Percentiles rank a stretch among this genome's conserved stretches.
Evolutionary conservation across 2,113 vertebrate genomes (phyloP).

Genomic region (Vireo altiloquus): DNA sequence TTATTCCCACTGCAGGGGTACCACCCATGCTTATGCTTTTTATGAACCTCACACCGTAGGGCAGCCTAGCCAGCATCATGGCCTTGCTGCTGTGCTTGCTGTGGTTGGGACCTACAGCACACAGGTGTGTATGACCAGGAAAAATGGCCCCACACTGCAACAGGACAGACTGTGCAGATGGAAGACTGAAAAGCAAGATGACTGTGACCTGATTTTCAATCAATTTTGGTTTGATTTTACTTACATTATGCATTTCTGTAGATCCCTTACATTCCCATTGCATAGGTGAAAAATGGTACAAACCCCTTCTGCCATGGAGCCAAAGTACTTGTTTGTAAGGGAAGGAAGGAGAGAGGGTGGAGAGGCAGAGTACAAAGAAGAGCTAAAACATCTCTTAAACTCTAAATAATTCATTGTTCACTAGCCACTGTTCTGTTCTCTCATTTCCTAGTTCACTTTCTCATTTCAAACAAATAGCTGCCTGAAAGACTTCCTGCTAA

Average conservation of each 20-base stretch:
- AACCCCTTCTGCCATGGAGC: background rate
- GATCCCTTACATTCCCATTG: background rate
- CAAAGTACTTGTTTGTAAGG: background rate
- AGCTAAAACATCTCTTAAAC: background rate
- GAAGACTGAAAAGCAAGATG: background rate
- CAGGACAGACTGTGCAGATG: rapidly evolving
- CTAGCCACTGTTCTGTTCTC: background rate
- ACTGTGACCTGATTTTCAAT: background rate
- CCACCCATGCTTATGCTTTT: background rate
- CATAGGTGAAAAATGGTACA: background rate
- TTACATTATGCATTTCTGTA: background rate
- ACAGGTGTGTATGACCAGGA: rapidly evolving
- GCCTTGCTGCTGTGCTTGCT: background rate
- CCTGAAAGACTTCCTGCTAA: background rate
- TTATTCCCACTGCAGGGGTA: background rate
- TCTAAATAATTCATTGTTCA: background rate
- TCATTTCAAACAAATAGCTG: background rate
- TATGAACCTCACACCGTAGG: background rate
- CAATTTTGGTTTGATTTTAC: background rate
- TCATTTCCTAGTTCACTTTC: background rate
- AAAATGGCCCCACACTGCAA: background rate
- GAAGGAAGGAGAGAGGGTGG: background rate
- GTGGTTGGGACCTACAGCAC: background rate
- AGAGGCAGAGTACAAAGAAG: background rate
- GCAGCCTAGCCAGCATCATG: background rate